These are phyloP conservation scores for Platorchestia sp. DNA, from an alignment of 1,140 invertebrate species.

Conservation along the genomic window DNA sequence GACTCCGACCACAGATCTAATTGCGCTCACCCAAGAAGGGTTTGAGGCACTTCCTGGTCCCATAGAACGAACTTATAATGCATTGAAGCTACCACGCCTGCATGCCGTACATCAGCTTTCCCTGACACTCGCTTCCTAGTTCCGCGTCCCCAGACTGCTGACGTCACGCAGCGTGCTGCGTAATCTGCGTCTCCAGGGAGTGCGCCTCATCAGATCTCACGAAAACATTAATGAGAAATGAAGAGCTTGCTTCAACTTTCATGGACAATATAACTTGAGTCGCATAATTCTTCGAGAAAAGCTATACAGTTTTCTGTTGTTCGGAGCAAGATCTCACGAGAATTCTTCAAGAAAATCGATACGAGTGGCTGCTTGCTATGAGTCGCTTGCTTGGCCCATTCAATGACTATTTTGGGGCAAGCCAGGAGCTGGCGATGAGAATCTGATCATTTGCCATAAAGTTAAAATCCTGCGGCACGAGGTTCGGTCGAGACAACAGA, in stretches of 20 bases:
- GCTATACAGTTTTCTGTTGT: not conserved
- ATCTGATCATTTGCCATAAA: no score
- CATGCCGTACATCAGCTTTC: constrained; percentile 39
- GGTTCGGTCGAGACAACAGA: no score
- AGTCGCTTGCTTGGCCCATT: not conserved
- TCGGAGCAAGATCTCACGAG: not conserved
- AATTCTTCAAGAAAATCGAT: not conserved
- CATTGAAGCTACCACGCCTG: constrained; percentile 7
- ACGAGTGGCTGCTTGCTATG: not conserved
- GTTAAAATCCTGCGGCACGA: no score
- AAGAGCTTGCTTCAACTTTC: not conserved
- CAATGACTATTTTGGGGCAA: no score
- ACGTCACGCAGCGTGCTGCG: not conserved
- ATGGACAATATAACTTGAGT: not conserved
- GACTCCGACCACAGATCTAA: not conserved
- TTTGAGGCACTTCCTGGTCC: not conserved
- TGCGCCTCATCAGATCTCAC: not conserved
- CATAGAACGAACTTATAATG: not conserved
- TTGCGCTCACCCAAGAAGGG: not conserved
- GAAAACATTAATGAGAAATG: not conserved
- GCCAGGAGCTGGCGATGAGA: no score
- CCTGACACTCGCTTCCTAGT: not conserved
- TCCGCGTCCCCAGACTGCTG: not conserved
- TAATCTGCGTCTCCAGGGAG: not conserved
- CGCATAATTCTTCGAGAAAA: not conserved